These are phyloP conservation scores for Nansenia antarctica DNA, from an alignment of 2,113 vertebrate species.

Conservation along the genomic window DNA sequence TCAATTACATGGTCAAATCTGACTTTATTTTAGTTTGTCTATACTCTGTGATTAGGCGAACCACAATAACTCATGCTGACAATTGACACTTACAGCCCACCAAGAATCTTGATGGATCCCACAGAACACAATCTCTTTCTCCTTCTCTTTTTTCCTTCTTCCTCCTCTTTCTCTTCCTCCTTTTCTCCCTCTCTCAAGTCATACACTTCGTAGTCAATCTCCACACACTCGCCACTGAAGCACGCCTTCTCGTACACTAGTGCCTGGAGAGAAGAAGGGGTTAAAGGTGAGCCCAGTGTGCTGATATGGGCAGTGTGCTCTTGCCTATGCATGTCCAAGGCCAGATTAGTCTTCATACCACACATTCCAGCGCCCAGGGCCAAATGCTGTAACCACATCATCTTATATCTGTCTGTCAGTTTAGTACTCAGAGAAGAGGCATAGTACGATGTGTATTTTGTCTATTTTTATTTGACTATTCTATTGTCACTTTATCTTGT, in stretches of 20 bases:
- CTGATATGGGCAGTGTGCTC: neutral
- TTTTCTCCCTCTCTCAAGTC: conserved; percentile 57
- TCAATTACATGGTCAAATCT: neutral
- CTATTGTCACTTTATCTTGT: too few relatives aligned
- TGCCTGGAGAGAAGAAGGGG: conserved; percentile 64
- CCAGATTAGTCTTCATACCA: too few relatives aligned
- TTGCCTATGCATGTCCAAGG: neutral
- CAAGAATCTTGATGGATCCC: conserved; percentile 89
- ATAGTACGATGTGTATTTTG: too few relatives aligned
- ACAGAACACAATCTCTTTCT: conserved; percentile 65
- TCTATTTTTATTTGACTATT: too few relatives aligned
- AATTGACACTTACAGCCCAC: conserved; percentile 92
- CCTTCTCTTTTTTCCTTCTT: conserved; percentile 6
- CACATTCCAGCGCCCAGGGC: too few relatives aligned
- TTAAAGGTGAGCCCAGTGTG: neutral
- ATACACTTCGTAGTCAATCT: conserved; percentile 79
- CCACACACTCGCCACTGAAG: conserved; percentile 83
- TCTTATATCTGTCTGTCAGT: neutral
- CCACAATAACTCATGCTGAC: too few relatives aligned
- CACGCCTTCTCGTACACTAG: conserved; percentile 88
- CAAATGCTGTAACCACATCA: too few relatives aligned
- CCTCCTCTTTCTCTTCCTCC: conserved; percentile 23
- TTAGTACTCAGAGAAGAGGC: too few relatives aligned
- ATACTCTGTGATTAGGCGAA: neutral
- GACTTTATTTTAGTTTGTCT: neutral